Evolutionary conservation across 1,140 invertebrate genomes (phyloP).

Genomic region (Caenorhabditis elegans): WBcel235 BX284602.5:7825501-7826000

Average conservation of each 20-base stretch:
- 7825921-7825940: background rate
- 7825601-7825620: background rate
- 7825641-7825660: background rate
- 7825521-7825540: too few relatives aligned
- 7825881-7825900: background rate
- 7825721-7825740: too few relatives aligned
- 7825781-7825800: background rate
- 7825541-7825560: too few relatives aligned
- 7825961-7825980: too few relatives aligned
- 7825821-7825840: background rate
- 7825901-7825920: background rate
- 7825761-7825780: too few relatives aligned
- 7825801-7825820: background rate
- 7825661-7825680: background rate
- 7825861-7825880: background rate
- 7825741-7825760: too few relatives aligned
- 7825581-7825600: background rate
- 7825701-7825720: too few relatives aligned
- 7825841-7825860: background rate
- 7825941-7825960: background rate
- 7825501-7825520: too few relatives aligned
- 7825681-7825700: background rate
- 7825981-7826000: background rate
- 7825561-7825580: background rate
- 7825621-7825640: background rate